Evolutionary conservation across 2,113 vertebrate genomes (phyloP).

Genomic region (Dasypus novemcinctus): DNA sequence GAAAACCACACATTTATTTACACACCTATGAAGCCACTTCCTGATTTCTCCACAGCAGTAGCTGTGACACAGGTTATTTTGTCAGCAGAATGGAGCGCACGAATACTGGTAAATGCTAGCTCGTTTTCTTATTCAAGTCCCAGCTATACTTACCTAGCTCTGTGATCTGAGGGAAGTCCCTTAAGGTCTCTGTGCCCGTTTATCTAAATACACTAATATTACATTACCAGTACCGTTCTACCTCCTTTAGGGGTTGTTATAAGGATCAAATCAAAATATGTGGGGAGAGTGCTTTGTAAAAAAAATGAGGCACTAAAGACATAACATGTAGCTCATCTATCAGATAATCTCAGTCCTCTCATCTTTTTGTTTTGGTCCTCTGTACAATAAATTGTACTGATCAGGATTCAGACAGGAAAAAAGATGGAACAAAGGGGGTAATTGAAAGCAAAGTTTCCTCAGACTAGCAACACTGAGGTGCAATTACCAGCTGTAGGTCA

Average conservation of each 20-base stretch:
- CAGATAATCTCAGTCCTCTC: neutral
- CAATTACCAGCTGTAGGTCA: neutral
- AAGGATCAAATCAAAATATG: neutral
- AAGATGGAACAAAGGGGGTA: neutral
- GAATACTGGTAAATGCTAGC: no score
- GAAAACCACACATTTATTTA: accelerated
- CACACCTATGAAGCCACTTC: neutral
- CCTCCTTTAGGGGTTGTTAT: neutral
- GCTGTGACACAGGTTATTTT: neutral
- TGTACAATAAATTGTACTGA: neutral
- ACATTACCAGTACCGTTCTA: neutral
- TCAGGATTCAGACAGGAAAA: neutral
- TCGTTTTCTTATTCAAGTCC: neutral
- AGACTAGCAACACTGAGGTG: neutral
- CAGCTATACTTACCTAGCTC: neutral
- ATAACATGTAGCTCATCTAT: neutral
- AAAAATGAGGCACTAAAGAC: slow-evolving; percentile 20
- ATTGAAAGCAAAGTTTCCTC: neutral
- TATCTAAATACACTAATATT: neutral
- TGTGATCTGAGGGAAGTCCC: neutral
- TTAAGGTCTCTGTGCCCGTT: neutral
- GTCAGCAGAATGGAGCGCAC: neutral
- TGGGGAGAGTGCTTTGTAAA: neutral
- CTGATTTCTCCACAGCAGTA: neutral
- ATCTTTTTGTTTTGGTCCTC: neutral